Conservation (phyloP, 2,113 vertebrate genomes). For the Crocuta crocuta region DNA sequence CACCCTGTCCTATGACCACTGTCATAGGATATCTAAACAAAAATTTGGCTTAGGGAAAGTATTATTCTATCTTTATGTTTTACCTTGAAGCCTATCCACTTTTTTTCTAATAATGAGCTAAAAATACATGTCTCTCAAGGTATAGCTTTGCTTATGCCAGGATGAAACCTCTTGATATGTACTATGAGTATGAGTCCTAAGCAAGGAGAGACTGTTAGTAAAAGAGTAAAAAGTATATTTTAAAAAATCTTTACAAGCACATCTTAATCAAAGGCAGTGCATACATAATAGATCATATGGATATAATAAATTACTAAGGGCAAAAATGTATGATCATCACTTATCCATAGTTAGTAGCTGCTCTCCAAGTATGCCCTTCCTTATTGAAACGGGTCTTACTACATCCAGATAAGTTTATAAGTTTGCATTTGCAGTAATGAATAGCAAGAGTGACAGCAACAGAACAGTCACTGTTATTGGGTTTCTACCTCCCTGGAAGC, state of each 20-base stretch:
- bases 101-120: background rate
- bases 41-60: constrained; percentile 69
- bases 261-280: background rate
- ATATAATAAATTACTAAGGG: background rate
- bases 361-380: background rate
- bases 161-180: background rate
- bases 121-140: background rate
- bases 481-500: background rate
- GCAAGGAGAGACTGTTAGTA: background rate
- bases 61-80: background rate
- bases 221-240: background rate
- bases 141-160: background rate
- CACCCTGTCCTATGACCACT: background rate
- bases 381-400: background rate
- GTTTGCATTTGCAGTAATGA: background rate
- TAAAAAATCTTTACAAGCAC: background rate
- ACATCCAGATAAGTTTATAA: background rate
- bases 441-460: background rate
- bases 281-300: background rate
- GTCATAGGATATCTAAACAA: constrained; percentile 54
- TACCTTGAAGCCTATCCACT: background rate
- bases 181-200: accelerated
- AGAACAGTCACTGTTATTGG: background rate
- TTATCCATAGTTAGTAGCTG: background rate
- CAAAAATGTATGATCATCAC: background rate